Conservation (phyloP, 2,888 invertebrate species). For the Thymelicus lineola region DNA sequence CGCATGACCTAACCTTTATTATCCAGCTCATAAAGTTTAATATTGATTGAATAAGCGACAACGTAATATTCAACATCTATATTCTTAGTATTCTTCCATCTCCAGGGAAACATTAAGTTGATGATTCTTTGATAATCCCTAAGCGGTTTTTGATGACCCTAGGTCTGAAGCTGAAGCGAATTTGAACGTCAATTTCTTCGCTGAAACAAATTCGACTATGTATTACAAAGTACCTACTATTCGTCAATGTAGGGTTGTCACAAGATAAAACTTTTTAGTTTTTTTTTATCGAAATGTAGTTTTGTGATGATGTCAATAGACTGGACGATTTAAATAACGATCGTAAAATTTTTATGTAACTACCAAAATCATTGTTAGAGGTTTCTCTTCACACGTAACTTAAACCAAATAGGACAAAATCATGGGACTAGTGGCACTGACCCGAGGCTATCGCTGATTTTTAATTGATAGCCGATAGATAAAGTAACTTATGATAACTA, state of each 20-base stretch:
- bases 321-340: too few relatives aligned
- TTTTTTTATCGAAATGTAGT: too few relatives aligned
- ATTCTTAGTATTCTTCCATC: slow-evolving; percentile 46
- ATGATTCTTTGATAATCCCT: slow-evolving; percentile 62
- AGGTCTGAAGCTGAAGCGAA: slow-evolving; percentile 46
- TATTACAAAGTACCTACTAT: slow-evolving; percentile 31
- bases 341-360: too few relatives aligned
- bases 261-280: too few relatives aligned
- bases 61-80: slow-evolving; percentile 14
- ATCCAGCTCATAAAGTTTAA: slow-evolving; percentile 10
- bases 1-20: slow-evolving; percentile 6
- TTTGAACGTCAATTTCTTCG: slow-evolving; percentile 47
- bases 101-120: slow-evolving; percentile 56
- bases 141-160: slow-evolving; percentile 74
- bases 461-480: too few relatives aligned
- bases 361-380: too few relatives aligned
- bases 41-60: slow-evolving; percentile 20
- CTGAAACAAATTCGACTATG: slow-evolving; percentile 39
- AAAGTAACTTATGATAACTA: too few relatives aligned
- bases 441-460: too few relatives aligned
- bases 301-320: too few relatives aligned
- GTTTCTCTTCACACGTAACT: too few relatives aligned
- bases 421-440: too few relatives aligned
- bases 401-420: too few relatives aligned
- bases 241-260: slow-evolving; percentile 20